Percentiles rank a stretch among this genome's conserved stretches.
Evolutionary conservation across 2,113 vertebrate species (phyloP).

Genomic region (Cranoglanis bouderius): DNA sequence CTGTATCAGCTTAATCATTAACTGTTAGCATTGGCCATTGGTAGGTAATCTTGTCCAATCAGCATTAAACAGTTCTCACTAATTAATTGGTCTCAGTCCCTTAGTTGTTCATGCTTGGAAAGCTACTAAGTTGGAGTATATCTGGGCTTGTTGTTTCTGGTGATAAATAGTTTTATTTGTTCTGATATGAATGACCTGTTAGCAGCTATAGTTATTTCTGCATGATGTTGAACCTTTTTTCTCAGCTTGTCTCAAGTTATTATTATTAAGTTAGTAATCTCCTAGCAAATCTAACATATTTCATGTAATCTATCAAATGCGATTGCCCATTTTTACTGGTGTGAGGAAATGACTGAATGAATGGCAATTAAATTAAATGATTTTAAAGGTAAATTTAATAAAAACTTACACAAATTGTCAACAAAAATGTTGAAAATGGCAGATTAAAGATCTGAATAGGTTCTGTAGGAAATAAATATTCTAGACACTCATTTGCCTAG

Average conservation of each 20-base stretch:
- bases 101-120: constrained; percentile 32
- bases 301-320: background rate
- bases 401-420: background rate
- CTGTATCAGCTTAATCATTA: constrained; percentile 25
- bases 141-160: background rate
- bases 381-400: background rate
- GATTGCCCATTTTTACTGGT: background rate
- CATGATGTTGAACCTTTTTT: background rate
- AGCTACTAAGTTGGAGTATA: background rate
- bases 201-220: background rate
- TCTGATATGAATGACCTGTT: too few species aligned
- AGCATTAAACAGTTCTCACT: constrained; percentile 50
- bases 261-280: background rate
- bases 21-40: constrained; percentile 45
- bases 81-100: constrained; percentile 62
- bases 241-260: background rate
- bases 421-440: background rate
- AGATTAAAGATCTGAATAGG: background rate
- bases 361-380: background rate
- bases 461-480: background rate
- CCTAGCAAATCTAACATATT: background rate
- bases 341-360: background rate
- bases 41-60: constrained; percentile 60
- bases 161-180: background rate
- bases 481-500: background rate